Conservation (phyloP, 2,797 vertebrate species). For the Epinephelus malabaricus region DNA sequence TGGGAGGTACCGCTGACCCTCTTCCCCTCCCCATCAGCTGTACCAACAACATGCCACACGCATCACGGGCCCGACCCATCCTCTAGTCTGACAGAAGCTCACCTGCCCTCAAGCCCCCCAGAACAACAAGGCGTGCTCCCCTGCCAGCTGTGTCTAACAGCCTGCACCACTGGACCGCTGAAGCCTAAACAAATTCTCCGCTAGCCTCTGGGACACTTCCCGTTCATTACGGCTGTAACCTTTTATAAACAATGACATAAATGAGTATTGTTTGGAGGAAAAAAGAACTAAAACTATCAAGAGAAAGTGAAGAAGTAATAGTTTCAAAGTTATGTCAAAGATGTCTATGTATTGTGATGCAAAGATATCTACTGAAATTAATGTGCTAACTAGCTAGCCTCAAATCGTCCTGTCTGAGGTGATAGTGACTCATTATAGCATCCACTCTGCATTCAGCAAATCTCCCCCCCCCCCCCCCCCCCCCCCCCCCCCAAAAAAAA, state of each 20-base stretch:
- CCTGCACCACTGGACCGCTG: constrained; percentile 47
- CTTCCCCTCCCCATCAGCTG: constrained; percentile 70
- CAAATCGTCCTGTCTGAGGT: too few relatives aligned
- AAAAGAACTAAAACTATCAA: too few relatives aligned
- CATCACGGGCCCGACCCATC: constrained; percentile 67
- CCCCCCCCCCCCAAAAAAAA: too few relatives aligned
- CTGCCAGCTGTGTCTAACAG: constrained; percentile 73
- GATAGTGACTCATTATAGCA: too few relatives aligned
- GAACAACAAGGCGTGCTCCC: constrained; percentile 69
- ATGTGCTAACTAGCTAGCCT: too few relatives aligned
- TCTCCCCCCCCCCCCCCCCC: too few relatives aligned
- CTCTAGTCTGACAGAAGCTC: constrained; percentile 73
- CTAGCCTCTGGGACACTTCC: constrained; percentile 45
- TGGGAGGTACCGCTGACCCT: constrained; percentile 78
- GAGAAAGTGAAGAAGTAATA: too few relatives aligned
- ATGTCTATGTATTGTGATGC: too few relatives aligned
- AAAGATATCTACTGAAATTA: too few relatives aligned
- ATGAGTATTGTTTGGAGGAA: neutral
- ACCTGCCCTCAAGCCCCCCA: constrained; percentile 72
- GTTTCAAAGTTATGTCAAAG: too few relatives aligned
- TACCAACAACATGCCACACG: constrained; percentile 69
- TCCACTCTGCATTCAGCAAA: too few relatives aligned
- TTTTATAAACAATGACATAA: constrained; percentile 43
- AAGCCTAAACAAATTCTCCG: constrained; percentile 58
- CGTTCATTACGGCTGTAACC: constrained; percentile 40